phyloP scores from a whole-genome alignment of 2,797 vertebrate genomes.

The Craterocephalus amniculus region DNA sequence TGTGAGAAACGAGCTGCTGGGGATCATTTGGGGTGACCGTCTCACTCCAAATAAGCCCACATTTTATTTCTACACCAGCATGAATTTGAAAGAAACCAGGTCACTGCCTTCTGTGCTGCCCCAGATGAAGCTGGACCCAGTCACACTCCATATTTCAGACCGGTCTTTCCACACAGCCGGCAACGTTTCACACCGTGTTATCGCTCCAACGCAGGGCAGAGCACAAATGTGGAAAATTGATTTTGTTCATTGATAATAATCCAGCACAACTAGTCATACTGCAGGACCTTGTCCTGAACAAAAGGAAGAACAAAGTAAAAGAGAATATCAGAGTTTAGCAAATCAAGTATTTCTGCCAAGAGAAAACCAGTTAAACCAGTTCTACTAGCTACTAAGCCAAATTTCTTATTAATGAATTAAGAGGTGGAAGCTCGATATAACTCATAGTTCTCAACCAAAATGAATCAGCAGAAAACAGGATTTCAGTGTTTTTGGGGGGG shows the following conservation, averaged over 20 bases:
- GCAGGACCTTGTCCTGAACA: background rate
- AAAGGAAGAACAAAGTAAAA: background rate
- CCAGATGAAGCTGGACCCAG: too few species aligned
- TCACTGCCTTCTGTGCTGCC: too few species aligned
- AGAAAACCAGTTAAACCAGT: background rate
- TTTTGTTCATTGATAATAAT: background rate
- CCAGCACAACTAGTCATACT: background rate
- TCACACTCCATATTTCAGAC: too few species aligned
- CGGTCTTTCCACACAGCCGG: too few species aligned
- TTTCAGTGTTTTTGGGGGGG: too few species aligned
- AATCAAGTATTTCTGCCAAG: background rate
- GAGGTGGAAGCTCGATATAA: background rate
- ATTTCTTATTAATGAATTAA: background rate
- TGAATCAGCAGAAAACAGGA: background rate
- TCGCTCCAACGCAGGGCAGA: too few species aligned
- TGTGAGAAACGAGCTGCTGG: background rate
- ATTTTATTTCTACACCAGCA: conserved; percentile 14
- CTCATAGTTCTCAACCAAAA: background rate
- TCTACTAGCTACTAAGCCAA: background rate
- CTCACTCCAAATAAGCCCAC: conserved; percentile 12
- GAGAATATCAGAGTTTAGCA: background rate
- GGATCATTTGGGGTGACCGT: conserved; percentile 9
- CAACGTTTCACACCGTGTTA: too few species aligned
- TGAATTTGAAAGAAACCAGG: too few species aligned
- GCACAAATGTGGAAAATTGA: background rate